These are phyloP conservation scores for Riparia riparia DNA, from an alignment of 2,113 vertebrate genomes.

Conservation along the genomic window DNA sequence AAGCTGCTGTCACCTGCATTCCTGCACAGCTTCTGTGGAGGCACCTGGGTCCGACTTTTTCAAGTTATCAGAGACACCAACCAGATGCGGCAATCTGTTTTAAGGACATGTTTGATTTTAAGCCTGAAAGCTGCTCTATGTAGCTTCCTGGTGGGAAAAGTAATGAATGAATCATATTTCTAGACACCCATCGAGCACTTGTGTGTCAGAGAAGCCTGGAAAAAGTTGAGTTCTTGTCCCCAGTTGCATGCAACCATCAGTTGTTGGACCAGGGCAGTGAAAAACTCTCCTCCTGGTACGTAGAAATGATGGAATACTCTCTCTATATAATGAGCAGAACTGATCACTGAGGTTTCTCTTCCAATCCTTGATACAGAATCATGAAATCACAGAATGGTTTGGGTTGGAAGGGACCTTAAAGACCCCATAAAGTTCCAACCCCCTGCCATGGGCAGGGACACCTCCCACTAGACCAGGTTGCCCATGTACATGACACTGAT, in stretches of 20 bases:
- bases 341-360: neutral
- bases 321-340: neutral
- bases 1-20: neutral
- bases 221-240: neutral
- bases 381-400: neutral
- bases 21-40: neutral
- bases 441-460: neutral
- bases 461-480: neutral
- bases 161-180: neutral
- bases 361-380: neutral
- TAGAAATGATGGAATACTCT: neutral
- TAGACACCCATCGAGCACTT: neutral
- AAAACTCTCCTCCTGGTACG: neutral
- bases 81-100: neutral
- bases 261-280: rapidly evolving
- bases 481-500: neutral
- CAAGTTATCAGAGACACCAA: neutral
- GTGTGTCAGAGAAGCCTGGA: neutral
- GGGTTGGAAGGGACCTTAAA: neutral
- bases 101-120: neutral
- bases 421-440: neutral
- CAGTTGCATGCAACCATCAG: neutral
- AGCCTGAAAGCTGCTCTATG: neutral
- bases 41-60: neutral
- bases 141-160: neutral